Conservation (phyloP, 2,113 vertebrate species). For the Phylloscopus trochiloides region DNA sequence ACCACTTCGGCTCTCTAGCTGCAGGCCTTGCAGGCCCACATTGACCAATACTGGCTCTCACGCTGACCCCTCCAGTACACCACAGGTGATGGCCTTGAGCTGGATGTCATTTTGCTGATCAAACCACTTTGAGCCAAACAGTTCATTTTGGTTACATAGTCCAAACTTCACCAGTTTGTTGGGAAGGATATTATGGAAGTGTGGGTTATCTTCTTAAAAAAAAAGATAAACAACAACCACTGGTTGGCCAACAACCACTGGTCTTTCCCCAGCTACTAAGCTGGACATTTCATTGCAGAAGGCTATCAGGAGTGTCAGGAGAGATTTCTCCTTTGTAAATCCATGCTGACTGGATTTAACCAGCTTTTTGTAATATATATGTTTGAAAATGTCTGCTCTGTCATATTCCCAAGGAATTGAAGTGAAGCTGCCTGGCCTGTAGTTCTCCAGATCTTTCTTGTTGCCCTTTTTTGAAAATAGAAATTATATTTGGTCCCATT, state of each 20-base stretch:
- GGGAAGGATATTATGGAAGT: neutral
- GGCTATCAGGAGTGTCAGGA: neutral
- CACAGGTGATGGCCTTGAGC: neutral
- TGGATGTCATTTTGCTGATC: neutral
- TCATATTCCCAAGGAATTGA: neutral
- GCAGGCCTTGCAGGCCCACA: too few relatives aligned
- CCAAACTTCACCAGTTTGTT: neutral
- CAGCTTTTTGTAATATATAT: neutral
- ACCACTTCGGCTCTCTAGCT: too few relatives aligned
- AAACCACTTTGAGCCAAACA: neutral
- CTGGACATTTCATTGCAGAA: neutral
- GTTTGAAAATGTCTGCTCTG: neutral
- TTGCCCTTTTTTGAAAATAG: neutral
- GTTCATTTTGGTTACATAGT: accelerated
- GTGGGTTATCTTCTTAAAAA: neutral
- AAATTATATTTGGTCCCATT: neutral
- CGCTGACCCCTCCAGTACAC: neutral
- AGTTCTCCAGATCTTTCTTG: neutral
- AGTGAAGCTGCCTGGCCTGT: neutral
- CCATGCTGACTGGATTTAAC: neutral
- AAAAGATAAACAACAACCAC: neutral
- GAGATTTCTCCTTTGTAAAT: neutral
- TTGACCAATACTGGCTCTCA: neutral
- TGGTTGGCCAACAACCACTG: neutral
- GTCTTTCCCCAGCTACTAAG: neutral